Evolutionary conservation across 2,797 vertebrate species (phyloP), one percentile per base, ranked within the genome.

Genomic region (Takifugu rubripes): DNA sequence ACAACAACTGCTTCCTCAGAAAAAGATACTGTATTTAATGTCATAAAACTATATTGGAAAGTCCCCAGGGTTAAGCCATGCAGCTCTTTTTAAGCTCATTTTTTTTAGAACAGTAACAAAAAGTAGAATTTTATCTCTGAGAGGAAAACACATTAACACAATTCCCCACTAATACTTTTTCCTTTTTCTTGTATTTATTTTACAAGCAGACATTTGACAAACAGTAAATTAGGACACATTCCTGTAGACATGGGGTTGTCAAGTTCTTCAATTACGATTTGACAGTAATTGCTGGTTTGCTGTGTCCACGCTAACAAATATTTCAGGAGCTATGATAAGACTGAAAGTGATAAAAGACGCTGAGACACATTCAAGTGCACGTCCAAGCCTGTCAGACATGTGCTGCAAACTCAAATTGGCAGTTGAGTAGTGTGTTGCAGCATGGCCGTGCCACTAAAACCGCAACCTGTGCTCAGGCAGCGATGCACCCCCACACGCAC

Each of bases 351-450:
- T 79, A 65, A 59, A 75, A 72, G 31, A 58, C 51, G 67, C 4
- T 24, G 17, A 67, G 27, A 56, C 42, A 45, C 49, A 40, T 40
- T 40, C 11, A 40, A 40, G 36, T 14, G 68, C 84, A 58, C 85
- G 83, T 52, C 74, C 75, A 58, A 42, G 67, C 86, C 71, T 84
- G 84, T 74, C 54, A 25, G 72, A 75, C 56, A 52, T 16, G 49
- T 16, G 21, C 45, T 7, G 25, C 60, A 54, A 40, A 15, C 64
- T 68, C 50, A 68, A 61, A 21, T 16, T 16, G 15, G 6, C 61
- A 68, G 70, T 67, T 53, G 72, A 52, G 59, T 56, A 72, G 72
- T 72, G 76, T 75, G 60, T 54, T 70, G 47, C 52, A 50, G 64
- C 6, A 12, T 9, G 44, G 60, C 57, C 65, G 48, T 29, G 60